Percentiles rank a stretch among this genome's conserved stretches.
phyloP scores from a whole-genome alignment of 2,888 invertebrate genomes.

The Tribolium freemani region DNA sequence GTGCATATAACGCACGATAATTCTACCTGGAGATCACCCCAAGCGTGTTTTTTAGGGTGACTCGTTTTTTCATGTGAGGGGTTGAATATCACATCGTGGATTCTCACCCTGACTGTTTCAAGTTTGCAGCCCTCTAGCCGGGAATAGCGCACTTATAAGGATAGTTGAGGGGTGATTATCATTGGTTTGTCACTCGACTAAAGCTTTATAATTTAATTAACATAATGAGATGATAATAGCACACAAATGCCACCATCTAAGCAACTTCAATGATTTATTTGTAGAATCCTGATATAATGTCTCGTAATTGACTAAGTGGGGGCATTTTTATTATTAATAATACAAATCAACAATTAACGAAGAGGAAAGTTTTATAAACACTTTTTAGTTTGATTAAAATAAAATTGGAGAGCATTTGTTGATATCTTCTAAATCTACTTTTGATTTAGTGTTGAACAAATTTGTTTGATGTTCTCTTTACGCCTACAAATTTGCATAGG shows the following conservation, averaged over 20 bases:
- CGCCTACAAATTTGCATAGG: background rate
- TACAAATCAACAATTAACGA: too few relatives aligned
- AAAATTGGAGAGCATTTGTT: background rate
- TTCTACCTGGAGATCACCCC: constrained; percentile 18
- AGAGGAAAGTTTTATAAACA: too few relatives aligned
- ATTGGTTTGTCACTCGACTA: background rate
- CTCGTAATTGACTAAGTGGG: too few relatives aligned
- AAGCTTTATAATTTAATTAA: too few relatives aligned
- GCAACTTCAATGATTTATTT: too few relatives aligned
- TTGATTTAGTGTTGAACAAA: background rate
- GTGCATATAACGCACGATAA: constrained; percentile 25
- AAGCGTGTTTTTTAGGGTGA: constrained; percentile 10
- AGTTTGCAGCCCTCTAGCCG: constrained; percentile 34
- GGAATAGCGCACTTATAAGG: constrained; percentile 24
- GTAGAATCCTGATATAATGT: too few relatives aligned
- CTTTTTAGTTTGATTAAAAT: background rate
- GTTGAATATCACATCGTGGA: constrained; percentile 19
- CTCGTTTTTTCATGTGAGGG: constrained; percentile 35
- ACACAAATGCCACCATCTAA: too few relatives aligned
- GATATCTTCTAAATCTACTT: background rate
- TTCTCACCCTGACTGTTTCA: constrained; percentile 19
- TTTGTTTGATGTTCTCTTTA: background rate
- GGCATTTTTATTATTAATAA: too few relatives aligned
- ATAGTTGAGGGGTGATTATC: background rate
- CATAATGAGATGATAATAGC: too few relatives aligned